Percentiles rank a stretch among this genome's conserved stretches.
phyloP scores from a whole-genome alignment of 2,113 vertebrate species.

The Ursus arctos region DNA sequence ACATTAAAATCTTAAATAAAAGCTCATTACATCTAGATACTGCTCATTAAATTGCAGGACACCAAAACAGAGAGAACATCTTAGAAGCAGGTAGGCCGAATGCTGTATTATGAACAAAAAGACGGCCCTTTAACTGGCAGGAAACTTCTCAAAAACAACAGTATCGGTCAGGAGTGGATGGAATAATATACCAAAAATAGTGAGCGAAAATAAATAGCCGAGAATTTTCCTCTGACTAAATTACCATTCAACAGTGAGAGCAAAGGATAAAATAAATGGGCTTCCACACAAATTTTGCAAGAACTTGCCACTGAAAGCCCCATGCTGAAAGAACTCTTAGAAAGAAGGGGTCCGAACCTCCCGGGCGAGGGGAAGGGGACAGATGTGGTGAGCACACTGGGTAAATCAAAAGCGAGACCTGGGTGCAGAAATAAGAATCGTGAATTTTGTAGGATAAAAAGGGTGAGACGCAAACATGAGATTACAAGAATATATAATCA shows the following conservation, averaged over 20 bases:
- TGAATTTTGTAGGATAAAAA: constrained; percentile 33
- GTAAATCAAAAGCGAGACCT: neutral
- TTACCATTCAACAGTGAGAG: neutral
- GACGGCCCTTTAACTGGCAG: neutral
- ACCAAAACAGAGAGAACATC: neutral
- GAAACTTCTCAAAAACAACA: constrained; percentile 42
- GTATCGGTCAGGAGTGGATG: neutral
- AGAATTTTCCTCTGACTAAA: constrained; percentile 47
- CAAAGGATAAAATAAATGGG: constrained; percentile 23
- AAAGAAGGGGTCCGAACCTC: neutral
- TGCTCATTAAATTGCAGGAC: neutral
- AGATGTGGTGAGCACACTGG: neutral
- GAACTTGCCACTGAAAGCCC: neutral
- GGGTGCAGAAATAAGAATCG: no score
- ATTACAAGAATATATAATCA: neutral
- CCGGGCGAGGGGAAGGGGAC: no score
- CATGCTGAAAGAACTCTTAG: neutral
- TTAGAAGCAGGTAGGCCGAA: neutral
- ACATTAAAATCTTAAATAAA: neutral
- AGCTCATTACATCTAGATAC: neutral
- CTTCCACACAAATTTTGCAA: neutral
- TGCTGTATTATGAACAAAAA: neutral
- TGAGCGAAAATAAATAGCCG: constrained; percentile 46
- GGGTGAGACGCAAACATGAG: neutral
- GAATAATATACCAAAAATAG: constrained; percentile 47